These are phyloP conservation scores for Epinotia bilunana DNA, from an alignment of 2,888 invertebrate genomes.

Conservation along the genomic window DNA sequence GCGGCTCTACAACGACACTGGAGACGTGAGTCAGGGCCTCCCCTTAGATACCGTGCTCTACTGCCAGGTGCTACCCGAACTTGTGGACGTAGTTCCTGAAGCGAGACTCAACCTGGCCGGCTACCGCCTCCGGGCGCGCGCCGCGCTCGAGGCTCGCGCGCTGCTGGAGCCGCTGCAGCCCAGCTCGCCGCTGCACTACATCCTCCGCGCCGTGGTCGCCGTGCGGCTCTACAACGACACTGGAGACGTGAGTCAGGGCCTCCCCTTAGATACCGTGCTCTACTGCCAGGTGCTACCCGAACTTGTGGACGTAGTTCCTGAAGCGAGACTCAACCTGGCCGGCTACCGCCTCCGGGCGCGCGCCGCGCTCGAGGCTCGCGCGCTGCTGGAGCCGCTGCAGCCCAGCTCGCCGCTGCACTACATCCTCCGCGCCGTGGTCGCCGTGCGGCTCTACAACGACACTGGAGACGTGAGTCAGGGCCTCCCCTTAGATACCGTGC, in stretches of 20 bases:
- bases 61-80: too few species aligned
- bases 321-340: slow-evolving; percentile 96
- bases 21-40: too few species aligned
- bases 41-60: too few species aligned
- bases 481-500: too few species aligned
- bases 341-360: slow-evolving; percentile 96
- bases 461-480: slow-evolving; percentile 61
- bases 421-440: slow-evolving; percentile 97
- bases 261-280: too few species aligned
- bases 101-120: slow-evolving; percentile 97
- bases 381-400: slow-evolving; percentile 95
- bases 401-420: slow-evolving; percentile 98
- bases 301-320: too few species aligned
- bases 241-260: background rate
- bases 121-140: slow-evolving; percentile 94
- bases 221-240: slow-evolving; percentile 96
- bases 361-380: slow-evolving; percentile 94
- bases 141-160: slow-evolving; percentile 94
- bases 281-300: too few species aligned
- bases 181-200: slow-evolving; percentile 97
- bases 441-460: slow-evolving; percentile 96
- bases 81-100: too few species aligned
- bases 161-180: slow-evolving; percentile 96
- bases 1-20: slow-evolving; percentile 94
- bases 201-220: slow-evolving; percentile 98